phyloP scores from a whole-genome alignment of 2,797 vertebrate genomes.

The Pogonophryne albipinna region DNA sequence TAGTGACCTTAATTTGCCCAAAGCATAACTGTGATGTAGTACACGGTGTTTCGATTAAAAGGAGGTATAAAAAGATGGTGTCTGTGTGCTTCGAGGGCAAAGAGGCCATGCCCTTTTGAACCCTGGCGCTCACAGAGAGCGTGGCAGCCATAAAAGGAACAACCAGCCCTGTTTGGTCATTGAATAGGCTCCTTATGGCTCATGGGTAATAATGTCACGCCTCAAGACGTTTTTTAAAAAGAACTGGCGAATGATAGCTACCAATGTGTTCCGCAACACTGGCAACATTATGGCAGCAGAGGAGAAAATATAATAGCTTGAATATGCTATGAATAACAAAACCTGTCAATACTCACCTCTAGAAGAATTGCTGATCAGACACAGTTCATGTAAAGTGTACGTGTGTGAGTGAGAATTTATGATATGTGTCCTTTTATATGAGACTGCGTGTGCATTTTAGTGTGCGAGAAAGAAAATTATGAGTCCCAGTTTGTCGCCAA shows the following conservation, averaged over 20 bases:
- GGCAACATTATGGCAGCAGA: constrained; percentile 81
- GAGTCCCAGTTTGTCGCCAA: background rate
- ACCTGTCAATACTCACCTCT: constrained; percentile 83
- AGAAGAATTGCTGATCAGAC: constrained; percentile 81
- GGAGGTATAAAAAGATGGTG: constrained; percentile 78
- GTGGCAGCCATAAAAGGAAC: constrained; percentile 83
- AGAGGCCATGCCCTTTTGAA: constrained; percentile 87
- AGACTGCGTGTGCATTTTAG: constrained; percentile 15
- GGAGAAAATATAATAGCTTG: constrained; percentile 80
- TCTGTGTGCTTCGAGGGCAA: constrained; percentile 72
- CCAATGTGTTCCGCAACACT: constrained; percentile 83
- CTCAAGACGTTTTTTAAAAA: constrained; percentile 80
- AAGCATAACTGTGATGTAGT: constrained; percentile 84
- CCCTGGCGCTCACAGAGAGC: constrained; percentile 75
- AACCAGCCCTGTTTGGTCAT: constrained; percentile 80
- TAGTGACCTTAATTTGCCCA: constrained; percentile 82
- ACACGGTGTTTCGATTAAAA: constrained; percentile 84
- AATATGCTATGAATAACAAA: constrained; percentile 84
- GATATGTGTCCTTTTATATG: constrained; percentile 56
- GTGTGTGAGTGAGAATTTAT: constrained; percentile 70
- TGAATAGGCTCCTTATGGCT: constrained; percentile 83
- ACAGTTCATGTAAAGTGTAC: constrained; percentile 76
- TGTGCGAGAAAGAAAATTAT: constrained; percentile 23
- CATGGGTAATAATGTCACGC: constrained; percentile 84
- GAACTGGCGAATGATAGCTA: constrained; percentile 76